These are phyloP conservation scores for Potamarius usumacintae DNA, from an alignment of 2,113 vertebrate species.

Conservation along the genomic window DNA sequence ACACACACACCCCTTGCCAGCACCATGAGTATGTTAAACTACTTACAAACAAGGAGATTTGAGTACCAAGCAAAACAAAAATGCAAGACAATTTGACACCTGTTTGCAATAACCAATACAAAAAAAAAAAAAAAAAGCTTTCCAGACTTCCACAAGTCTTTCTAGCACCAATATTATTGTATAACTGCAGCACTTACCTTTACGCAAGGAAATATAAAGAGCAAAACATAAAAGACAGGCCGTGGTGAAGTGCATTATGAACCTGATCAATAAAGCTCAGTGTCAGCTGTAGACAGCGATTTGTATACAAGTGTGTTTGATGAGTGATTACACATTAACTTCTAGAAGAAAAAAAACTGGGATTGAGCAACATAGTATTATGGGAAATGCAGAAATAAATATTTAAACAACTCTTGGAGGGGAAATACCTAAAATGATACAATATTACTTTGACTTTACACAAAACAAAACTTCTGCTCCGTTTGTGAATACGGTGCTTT, in stretches of 20 bases:
- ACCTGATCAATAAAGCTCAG: background rate
- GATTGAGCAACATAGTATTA: slow-evolving; percentile 25
- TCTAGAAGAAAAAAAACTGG: background rate
- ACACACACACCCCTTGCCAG: too few species aligned
- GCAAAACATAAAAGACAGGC: background rate
- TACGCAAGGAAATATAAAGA: slow-evolving; percentile 5
- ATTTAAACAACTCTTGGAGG: background rate
- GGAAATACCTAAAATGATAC: background rate
- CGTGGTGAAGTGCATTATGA: slow-evolving; percentile 26
- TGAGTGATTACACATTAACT: slow-evolving; percentile 70
- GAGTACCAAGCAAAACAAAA: too few species aligned
- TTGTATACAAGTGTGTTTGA: slow-evolving; percentile 68
- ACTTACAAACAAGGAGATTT: too few species aligned
- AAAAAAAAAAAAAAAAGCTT: background rate
- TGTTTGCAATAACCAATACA: background rate
- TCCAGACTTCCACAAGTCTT: background rate
- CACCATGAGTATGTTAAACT: too few species aligned
- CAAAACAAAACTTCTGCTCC: background rate
- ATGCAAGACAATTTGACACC: too few species aligned
- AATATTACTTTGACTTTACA: background rate
- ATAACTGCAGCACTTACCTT: slow-evolving; percentile 40
- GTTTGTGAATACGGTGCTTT: background rate
- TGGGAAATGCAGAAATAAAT: slow-evolving; percentile 12
- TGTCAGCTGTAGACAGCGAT: slow-evolving; percentile 10
- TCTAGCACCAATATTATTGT: background rate